Conservation (phyloP, 2,113 vertebrate species). For the Scolopax mira region DNA sequence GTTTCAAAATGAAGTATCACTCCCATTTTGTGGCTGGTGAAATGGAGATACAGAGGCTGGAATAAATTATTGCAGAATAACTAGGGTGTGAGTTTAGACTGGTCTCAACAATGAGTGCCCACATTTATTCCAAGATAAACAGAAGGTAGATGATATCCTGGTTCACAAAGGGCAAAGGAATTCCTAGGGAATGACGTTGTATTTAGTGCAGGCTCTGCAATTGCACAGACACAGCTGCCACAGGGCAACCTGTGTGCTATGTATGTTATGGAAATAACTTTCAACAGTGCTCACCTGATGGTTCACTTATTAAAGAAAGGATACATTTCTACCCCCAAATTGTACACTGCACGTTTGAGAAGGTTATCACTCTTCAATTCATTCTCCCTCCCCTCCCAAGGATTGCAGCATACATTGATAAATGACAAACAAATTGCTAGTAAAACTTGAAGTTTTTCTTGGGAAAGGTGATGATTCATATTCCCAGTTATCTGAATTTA, state of each 20-base stretch:
- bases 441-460: neutral
- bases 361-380: neutral
- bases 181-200: neutral
- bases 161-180: neutral
- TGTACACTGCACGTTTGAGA: neutral
- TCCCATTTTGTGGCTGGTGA: neutral
- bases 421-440: neutral
- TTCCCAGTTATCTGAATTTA: neutral
- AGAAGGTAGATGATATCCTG: neutral
- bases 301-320: neutral
- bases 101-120: neutral
- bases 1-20: neutral
- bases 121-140: neutral
- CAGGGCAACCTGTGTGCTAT: neutral
- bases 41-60: rapidly evolving
- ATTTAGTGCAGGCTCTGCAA: neutral
- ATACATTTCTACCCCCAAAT: neutral
- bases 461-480: neutral
- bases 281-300: neutral
- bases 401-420: neutral
- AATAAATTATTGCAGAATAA: neutral
- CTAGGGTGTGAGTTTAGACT: neutral
- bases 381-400: neutral
- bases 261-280: neutral
- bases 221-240: neutral